Conservation (phyloP, 2,888 invertebrate species). For the Microplitis deprimator region DNA sequence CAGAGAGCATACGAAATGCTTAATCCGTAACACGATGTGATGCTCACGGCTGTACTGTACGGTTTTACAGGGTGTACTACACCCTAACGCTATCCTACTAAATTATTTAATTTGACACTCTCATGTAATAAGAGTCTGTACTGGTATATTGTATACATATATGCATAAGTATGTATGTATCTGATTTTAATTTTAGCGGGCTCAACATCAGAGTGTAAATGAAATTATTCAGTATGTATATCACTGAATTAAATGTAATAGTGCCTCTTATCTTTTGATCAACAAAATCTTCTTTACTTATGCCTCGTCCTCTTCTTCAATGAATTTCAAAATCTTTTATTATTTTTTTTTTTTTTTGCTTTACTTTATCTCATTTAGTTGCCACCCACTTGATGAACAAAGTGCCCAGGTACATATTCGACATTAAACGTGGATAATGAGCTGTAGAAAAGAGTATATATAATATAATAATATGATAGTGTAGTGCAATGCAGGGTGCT, state of each 20-base stretch:
- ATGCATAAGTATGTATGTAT: not conserved
- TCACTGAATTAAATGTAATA: not conserved
- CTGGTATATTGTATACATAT: conserved; percentile 22
- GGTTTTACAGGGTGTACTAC: conserved; percentile 11
- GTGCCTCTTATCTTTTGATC: conserved; percentile 1
- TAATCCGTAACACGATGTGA: conserved; percentile 20
- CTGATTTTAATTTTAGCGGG: not conserved
- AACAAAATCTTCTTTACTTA: not conserved
- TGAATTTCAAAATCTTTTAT: not conserved
- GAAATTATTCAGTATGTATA: not conserved
- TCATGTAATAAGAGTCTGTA: conserved; percentile 49
- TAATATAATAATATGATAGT: not conserved
- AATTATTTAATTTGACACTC: conserved; percentile 63
- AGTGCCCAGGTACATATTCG: not conserved
- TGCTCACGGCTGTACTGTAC: conserved; percentile 18
- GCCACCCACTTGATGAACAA: not conserved
- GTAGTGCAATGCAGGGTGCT: not conserved
- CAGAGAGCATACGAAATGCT: conserved; percentile 20
- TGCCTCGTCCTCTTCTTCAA: not conserved
- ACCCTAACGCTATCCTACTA: conserved; percentile 49
- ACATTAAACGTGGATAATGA: conserved; percentile 1
- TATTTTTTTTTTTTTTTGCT: not conserved
- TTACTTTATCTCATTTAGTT: not conserved
- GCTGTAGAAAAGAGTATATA: conserved; percentile 3
- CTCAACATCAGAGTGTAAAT: not conserved